Percentiles rank a stretch among this genome's conserved stretches.
These are phyloP conservation scores for Cataglyphis cursor DNA, from an alignment of 2,888 invertebrate species.

Conservation along the genomic window DNA sequence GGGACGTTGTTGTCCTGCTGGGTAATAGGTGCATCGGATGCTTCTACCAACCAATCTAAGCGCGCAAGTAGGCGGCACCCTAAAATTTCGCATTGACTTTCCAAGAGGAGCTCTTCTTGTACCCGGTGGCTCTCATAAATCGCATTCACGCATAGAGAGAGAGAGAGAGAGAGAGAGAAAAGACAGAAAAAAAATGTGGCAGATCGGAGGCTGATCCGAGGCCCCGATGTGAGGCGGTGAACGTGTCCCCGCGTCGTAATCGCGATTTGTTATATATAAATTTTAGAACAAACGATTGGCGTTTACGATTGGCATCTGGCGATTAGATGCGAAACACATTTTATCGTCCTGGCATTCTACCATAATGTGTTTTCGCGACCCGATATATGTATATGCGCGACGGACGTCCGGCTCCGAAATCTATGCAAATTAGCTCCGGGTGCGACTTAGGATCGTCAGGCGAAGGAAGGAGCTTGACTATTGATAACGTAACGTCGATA, in stretches of 20 bases:
- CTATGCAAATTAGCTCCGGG: slow-evolving; percentile 30
- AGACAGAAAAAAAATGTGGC: neutral
- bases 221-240: slow-evolving; percentile 19
- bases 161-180: neutral
- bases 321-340: slow-evolving; percentile 33
- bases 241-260: slow-evolving; percentile 64
- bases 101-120: slow-evolving; percentile 60
- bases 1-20: slow-evolving; percentile 57
- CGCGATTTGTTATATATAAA: slow-evolving; percentile 52
- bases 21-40: slow-evolving; percentile 47
- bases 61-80: slow-evolving; percentile 72
- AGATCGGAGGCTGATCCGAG: slow-evolving; percentile 55
- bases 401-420: neutral
- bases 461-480: neutral
- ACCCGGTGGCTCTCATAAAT: slow-evolving; percentile 74
- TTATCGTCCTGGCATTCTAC: slow-evolving; percentile 10
- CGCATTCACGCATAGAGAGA: slow-evolving; percentile 34
- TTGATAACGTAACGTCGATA: neutral
- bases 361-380: neutral
- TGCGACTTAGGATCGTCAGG: neutral
- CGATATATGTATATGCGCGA: neutral
- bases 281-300: slow-evolving; percentile 47
- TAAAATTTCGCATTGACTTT: slow-evolving; percentile 74
- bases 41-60: slow-evolving; percentile 55
- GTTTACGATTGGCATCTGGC: slow-evolving; percentile 38